phyloP scores from a whole-genome alignment of 2,888 invertebrate species.

The Slavum lentiscoides region DNA sequence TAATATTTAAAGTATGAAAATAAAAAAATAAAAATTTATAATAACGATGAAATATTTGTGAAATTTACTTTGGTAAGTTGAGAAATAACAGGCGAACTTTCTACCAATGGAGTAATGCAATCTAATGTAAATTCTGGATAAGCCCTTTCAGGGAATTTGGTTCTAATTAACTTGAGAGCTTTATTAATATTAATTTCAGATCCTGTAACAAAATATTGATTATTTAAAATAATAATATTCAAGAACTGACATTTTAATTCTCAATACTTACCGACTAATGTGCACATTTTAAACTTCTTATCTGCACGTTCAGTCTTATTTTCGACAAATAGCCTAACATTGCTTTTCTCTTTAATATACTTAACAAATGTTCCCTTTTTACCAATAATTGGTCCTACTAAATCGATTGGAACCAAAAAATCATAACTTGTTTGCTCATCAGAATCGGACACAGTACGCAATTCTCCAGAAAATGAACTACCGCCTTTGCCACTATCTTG shows the following conservation, averaged over 20 bases:
- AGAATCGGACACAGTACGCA: constrained; percentile 38
- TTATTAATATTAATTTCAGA: constrained; percentile 76
- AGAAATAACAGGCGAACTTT: constrained; percentile 58
- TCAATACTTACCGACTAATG: constrained; percentile 70
- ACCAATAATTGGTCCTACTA: constrained; percentile 88
- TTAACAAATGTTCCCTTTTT: constrained; percentile 80
- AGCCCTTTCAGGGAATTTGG: constrained; percentile 79
- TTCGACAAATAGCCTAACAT: constrained; percentile 76
- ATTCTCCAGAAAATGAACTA: constrained; percentile 43
- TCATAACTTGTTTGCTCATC: constrained; percentile 58
- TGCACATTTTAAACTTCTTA: constrained; percentile 78
- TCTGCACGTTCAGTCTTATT: constrained; percentile 70
- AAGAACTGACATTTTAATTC: constrained; percentile 6
- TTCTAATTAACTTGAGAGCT: constrained; percentile 81
- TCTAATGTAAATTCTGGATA: constrained; percentile 79
- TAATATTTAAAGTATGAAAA: neutral
- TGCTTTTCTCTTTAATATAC: constrained; percentile 76
- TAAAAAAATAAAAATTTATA: constrained; percentile 37
- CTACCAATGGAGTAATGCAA: constrained; percentile 60
- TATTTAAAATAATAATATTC: constrained; percentile 21
- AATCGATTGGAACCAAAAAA: constrained; percentile 73
- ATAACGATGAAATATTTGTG: neutral
- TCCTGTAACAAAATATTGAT: constrained; percentile 62
- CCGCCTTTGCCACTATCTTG: constrained; percentile 48
- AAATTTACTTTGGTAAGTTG: constrained; percentile 61